These are phyloP conservation scores for Spatulosminthurus flaviceps DNA, from an alignment of 2,888 invertebrate species.

Conservation along the genomic window DNA sequence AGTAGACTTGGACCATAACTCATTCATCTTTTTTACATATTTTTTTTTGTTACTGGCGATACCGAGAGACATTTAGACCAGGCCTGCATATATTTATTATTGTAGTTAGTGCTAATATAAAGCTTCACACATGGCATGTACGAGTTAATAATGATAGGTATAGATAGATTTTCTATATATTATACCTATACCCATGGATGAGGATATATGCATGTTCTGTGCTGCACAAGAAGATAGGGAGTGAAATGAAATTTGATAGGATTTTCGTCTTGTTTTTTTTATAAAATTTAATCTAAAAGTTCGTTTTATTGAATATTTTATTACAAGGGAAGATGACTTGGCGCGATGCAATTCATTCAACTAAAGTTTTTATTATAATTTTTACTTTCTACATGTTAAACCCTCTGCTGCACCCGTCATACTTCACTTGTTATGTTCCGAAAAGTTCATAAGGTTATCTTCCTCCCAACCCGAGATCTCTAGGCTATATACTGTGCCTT, in stretches of 20 bases:
- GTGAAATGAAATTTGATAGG: not conserved
- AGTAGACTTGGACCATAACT: not conserved
- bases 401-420: not conserved
- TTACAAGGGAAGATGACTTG: constrained; percentile 13
- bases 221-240: no score
- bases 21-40: not conserved
- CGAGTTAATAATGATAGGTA: no score
- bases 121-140: no score
- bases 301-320: constrained; percentile 1
- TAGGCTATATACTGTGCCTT: not conserved
- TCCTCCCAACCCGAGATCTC: no score
- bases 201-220: no score
- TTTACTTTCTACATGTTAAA: constrained; percentile 1
- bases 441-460: not conserved
- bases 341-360: constrained; percentile 18
- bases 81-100: no score
- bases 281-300: not conserved
- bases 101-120: no score
- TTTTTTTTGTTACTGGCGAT: not conserved
- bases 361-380: constrained; percentile 3
- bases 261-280: not conserved
- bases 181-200: no score
- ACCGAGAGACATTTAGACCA: no score
- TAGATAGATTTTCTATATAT: no score
- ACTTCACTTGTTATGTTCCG: not conserved